Conservation (phyloP, 2,113 vertebrate species). For the Empidonax traillii region DNA sequence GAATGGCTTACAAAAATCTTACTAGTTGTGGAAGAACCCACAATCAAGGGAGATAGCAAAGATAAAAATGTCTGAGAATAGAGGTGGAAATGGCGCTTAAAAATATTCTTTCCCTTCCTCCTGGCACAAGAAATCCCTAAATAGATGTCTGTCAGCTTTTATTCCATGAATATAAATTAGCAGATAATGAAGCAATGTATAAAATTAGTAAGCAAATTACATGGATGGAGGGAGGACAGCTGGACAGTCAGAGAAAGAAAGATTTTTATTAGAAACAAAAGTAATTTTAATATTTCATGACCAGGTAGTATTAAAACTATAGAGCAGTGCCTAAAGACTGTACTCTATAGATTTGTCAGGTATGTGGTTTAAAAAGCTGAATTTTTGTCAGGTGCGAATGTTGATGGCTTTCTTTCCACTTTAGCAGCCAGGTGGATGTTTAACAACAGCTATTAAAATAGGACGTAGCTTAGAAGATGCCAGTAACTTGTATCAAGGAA, state of each 20-base stretch:
- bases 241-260: neutral
- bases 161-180: slow-evolving; percentile 49
- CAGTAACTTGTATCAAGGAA: neutral
- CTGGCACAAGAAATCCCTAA: slow-evolving; percentile 5
- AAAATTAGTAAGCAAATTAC: slow-evolving; percentile 21
- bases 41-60: neutral
- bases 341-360: neutral
- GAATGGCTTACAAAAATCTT: neutral
- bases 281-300: neutral
- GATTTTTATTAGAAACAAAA: neutral
- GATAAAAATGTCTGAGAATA: slow-evolving; percentile 14
- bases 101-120: neutral
- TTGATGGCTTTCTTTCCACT: neutral
- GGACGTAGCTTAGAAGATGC: neutral
- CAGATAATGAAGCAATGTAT: slow-evolving; percentile 31
- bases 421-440: neutral
- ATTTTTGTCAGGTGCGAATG: neutral
- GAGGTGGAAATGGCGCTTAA: neutral
- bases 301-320: neutral
- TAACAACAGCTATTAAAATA: neutral
- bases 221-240: neutral
- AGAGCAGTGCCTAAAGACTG: neutral
- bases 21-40: neutral
- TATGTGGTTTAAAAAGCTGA: neutral
- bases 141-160: slow-evolving; percentile 37